Percentiles rank a stretch among this genome's conserved stretches.
Conservation (phyloP, 2,797 vertebrate genomes). For the Harpagifer antarcticus region DNA sequence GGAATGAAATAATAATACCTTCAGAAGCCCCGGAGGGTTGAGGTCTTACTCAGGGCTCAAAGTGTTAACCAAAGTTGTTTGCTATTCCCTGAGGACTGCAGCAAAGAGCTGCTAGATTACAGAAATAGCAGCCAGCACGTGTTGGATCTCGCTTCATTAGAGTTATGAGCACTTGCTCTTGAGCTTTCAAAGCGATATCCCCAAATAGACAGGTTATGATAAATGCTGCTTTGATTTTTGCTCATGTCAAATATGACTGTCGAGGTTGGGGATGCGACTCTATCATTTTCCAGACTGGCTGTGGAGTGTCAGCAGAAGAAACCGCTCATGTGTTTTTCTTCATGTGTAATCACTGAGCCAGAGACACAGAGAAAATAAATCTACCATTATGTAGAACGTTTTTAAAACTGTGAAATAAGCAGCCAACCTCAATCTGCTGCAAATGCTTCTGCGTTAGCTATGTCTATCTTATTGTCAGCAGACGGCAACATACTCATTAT, state of each 20-base stretch:
- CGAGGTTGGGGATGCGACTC: constrained; percentile 1
- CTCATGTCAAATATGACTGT: constrained; percentile 32
- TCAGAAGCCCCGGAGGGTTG: constrained; percentile 19
- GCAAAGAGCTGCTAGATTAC: constrained; percentile 36
- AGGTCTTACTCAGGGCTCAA: constrained; percentile 37
- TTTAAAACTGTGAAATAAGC: constrained; percentile 47
- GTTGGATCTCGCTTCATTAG: constrained; percentile 25
- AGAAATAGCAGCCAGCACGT: constrained; percentile 44
- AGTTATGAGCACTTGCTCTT: constrained; percentile 30
- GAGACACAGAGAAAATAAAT: constrained; percentile 35
- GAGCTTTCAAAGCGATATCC: constrained; percentile 39
- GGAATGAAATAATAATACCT: constrained; percentile 62
- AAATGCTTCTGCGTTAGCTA: constrained; percentile 45
- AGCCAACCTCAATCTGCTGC: constrained; percentile 54
- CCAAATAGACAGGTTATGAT: constrained; percentile 35
- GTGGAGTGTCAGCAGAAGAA: constrained; percentile 35
- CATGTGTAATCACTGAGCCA: constrained; percentile 15
- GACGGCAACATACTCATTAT: constrained; percentile 71
- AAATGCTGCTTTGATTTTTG: constrained; percentile 41
- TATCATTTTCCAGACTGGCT: constrained; percentile 13
- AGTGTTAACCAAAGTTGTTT: constrained; percentile 64
- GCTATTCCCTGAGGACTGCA: constrained; percentile 45
- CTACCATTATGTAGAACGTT: constrained; percentile 29
- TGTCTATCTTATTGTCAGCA: constrained; percentile 71
- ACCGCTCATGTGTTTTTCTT: background rate